Evolutionary conservation across 2,888 invertebrate genomes (phyloP), one percentile per base, ranked within the genome.

Genomic region (Limnephilus marmoratus): DNA sequence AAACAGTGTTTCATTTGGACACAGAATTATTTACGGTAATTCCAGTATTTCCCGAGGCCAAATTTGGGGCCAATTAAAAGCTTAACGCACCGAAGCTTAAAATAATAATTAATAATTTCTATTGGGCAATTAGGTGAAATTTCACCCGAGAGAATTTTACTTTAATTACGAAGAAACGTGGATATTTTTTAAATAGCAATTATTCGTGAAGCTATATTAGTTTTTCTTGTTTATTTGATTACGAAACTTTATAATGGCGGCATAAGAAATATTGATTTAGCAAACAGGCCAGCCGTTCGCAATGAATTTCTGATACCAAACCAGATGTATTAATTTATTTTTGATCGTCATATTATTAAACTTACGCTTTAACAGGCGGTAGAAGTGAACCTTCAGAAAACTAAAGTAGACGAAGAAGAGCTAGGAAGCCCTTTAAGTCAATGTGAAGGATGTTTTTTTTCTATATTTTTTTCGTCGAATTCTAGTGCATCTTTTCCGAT

Each of bases 21-120:
- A 68, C 68, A 24, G 68, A 68, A 68, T 68, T 68, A 68, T 68
- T 68, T 24, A 68, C 68, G 68, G 24, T 68, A 24, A 68, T 68
- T 68, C 18, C 18, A 68, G 68, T 24, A 68, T 24, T 68, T 68
- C 68, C 68, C 24, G 68, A 24, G 24, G 68, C 68, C 7, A n/a
- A 68, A 68, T 68, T 68, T n/a, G 68, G n/a, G 68, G 68, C 24
- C 68, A 68, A 68, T 68, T 68, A 68, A n/a, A 24, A 68, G 68
- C 9, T 68, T 68, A 68, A 68, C 68, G 68, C n/a, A 68, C 68
- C 24, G n/a, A n/a, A 68, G 68, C 68, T 24, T 68, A 68, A 68
- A 68, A 68, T n/a, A 68, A 68, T 68, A 68, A 68, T 68, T 68
- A 68, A 68, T 68, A 68, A 68, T 68, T 68, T 68, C 68, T 68